Base-by-base conservation (phyloP, 2,888 invertebrate species). In the Athripsodes cinereus region DNA sequence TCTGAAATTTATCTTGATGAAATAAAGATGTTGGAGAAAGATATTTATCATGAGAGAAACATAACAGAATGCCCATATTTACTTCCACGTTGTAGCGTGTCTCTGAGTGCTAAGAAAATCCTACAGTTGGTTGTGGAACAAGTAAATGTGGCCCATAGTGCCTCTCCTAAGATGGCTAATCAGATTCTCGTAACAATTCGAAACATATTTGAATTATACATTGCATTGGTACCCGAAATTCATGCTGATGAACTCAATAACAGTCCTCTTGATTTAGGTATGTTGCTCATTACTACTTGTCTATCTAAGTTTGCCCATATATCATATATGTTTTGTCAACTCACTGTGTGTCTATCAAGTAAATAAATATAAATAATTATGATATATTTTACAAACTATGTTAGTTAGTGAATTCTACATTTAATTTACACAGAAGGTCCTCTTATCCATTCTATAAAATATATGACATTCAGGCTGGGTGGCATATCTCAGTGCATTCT, bases 221-320 rank as follows among this genome's bases (percentile, higher is more conserved):
- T 77, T 65, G 70, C 72, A 58, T 64, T 78, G 22, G 74, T 78
- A 5, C 75, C 78, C 0, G 72, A 72, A 65, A 75, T 74, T 59
- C 76, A 75, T 62, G 74, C 73, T 66, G 67, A 72, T 2, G 76
- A 74, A 65, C 67, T 79, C 52, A 74, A 76, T 58, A 72, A 69
- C 57, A 74, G 76, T 62, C 74, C 78, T 18, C 67, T 74, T 50
- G 78, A 78, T 67, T 76, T 78, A 66, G 79, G 79, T 78, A 66
- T 70, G 69, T 46, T 21, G 11, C 47, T n/a, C n/a, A n/a, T n/a
- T n/a, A n/a, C n/a, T n/a, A n/a, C n/a, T n/a, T n/a, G n/a, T n/a
- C n/a, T n/a, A n/a, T n/a, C n/a, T n/a, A n/a, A n/a, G n/a, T n/a
- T n/a, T n/a, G n/a, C n/a, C n/a, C n/a, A n/a, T n/a, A n/a, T n/a